Base-by-base conservation (phyloP, 2,888 invertebrate genomes). In the Apotomis turbidana region DNA sequence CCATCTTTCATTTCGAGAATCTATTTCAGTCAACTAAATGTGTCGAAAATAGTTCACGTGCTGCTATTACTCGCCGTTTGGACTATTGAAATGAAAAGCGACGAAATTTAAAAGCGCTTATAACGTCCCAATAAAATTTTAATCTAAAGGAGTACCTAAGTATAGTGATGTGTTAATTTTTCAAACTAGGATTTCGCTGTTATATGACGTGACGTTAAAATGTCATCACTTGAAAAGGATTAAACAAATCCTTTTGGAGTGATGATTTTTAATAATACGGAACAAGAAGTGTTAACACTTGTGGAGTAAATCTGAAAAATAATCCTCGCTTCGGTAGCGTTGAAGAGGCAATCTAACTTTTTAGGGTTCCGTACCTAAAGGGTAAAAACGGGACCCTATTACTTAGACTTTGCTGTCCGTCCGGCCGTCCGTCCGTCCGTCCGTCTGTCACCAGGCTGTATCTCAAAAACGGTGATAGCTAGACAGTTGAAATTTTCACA, bases 341-440 rank as follows among this genome's bases (percentile, higher is more conserved):
- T 72, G 73, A 74, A 71, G 68, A 73, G 74, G 71, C 71, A 74
- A 74, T 74, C 59, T 68, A 72, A 76, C 60, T 75, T 71, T 73
- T n/a, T n/a, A n/a, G n/a, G n/a, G n/a, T n/a, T n/a, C n/a, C n/a
- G n/a, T n/a, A n/a, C n/a, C n/a, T n/a, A n/a, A n/a, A n/a, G n/a
- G n/a, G n/a, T n/a, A n/a, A n/a, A n/a, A n/a, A n/a, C n/a, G n/a
- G n/a, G n/a, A n/a, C n/a, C n/a, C n/a, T n/a, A n/a, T n/a, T n/a
- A n/a, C n/a, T n/a, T n/a, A n/a, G n/a, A n/a, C n/a, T n/a, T n/a
- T n/a, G n/a, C n/a, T n/a, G n/a, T n/a, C n/a, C n/a, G n/a, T n/a
- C n/a, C n/a, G n/a, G n/a, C n/a, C n/a, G n/a, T n/a, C n/a, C n/a
- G n/a, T n/a, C n/a, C n/a, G n/a, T n/a, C n/a, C n/a, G n/a, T n/a